Base-by-base conservation (phyloP, 1,140 invertebrate genomes). In the Antheraea pernyi region DNA sequence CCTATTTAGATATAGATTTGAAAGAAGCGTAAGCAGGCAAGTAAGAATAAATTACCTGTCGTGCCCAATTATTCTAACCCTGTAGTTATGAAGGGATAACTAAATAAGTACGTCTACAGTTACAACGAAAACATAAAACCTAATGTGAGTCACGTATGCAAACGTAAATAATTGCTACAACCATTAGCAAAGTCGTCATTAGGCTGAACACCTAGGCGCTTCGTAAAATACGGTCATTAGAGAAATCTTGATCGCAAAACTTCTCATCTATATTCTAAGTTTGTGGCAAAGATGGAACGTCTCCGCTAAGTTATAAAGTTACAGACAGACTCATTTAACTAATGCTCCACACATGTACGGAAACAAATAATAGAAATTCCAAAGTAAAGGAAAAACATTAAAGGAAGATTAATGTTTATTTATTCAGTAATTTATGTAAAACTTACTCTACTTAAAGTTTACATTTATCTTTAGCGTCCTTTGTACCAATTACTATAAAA, bases 171-270 rank as follows among this genome's bases (percentile, higher is more conserved):
- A 53, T 53, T 53, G 46, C 46, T n/a, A 53, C 10, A 53, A n/a
- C 46, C 46, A 53, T 53, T 53, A 53, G 46, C 46, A 53, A 53
- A 53, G 16, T 53, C 46, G 46, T 53, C 46, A 53, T 53, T 53
- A 53, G 16, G 10, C 46, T 53, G 46, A 53, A 53, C 13, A 53
- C 46, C 46, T 53, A 53, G 46, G 46, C 46, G 46, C 46, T 53
- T 53, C 61, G 61, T 18, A 37, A 63, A 63, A 36, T 63, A 37
- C 61, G 30, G 61, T 13, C 61, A 63, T 63, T 63, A 63, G 61
- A 63, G 61, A 37, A 36, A 63, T 63, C 61, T 63, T 63, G 30
- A 63, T 63, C 61, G 61, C 61, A 16, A 63, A 63, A 63, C 61
- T 63, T 63, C 37, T 3, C 37, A 37, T 63, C 61, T 63, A 37